These are phyloP conservation scores for Dicyrtomina minuta DNA, from an alignment of 2,888 invertebrate genomes.

Conservation along the genomic window DNA sequence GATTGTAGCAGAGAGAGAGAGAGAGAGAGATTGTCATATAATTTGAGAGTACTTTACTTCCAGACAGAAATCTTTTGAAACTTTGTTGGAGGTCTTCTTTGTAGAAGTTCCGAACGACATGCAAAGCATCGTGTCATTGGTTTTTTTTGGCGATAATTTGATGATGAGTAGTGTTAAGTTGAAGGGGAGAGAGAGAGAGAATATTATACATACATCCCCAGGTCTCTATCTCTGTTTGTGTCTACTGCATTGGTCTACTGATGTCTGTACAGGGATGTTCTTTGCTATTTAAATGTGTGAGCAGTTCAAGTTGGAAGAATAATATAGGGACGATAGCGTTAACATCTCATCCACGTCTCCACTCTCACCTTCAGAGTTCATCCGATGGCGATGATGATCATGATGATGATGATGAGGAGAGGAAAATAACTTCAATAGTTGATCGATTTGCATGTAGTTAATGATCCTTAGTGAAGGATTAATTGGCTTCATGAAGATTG, in stretches of 20 bases:
- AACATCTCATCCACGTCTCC: not conserved
- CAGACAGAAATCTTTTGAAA: not conserved
- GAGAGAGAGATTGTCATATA: not conserved
- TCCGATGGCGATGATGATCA: not conserved
- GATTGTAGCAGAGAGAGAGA: not conserved
- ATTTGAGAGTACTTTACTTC: too few species aligned
- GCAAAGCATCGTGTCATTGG: conserved; percentile 27
- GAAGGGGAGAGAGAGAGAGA: not conserved
- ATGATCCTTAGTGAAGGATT: conserved; percentile 27
- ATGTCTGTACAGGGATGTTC: too few species aligned
- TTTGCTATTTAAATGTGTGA: not conserved
- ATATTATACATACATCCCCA: not conserved
- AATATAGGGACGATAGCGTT: not conserved
- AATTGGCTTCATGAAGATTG: conserved; percentile 28
- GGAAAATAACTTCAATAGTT: not conserved
- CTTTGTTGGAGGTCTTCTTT: conserved; percentile 31
- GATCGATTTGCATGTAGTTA: conserved; percentile 31
- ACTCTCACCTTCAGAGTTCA: not conserved
- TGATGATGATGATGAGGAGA: not conserved
- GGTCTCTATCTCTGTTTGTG: too few species aligned
- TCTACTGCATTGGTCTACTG: too few species aligned
- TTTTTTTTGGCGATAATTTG: conserved; percentile 26
- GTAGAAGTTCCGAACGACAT: conserved; percentile 11
- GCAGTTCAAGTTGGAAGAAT: too few species aligned
- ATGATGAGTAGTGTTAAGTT: conserved; percentile 29